Base-by-base conservation (phyloP, 2,888 invertebrate species). In the Eudiplozoon nipponicum region DNA sequence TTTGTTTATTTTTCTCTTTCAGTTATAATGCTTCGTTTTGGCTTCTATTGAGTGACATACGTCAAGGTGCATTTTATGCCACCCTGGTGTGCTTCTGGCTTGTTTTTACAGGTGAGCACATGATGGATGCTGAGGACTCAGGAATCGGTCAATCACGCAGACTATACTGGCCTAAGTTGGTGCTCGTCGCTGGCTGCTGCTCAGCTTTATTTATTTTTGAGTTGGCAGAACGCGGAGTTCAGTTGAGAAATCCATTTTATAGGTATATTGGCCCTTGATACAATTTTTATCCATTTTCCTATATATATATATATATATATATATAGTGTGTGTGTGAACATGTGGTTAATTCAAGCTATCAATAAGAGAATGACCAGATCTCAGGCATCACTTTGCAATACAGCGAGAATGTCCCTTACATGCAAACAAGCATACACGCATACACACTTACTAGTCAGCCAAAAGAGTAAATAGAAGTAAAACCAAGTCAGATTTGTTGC, bases 11-110 rank as follows among this genome's bases (percentile, higher is more conserved):
- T n/a, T n/a, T n/a, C n/a, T n/a, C n/a, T n/a, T n/a, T n/a, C n/a
- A n/a, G n/a, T n/a, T n/a, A n/a, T n/a, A 75, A 86, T 52, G 70
- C 86, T 69, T 86, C 90, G 1, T 86, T 74, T 54, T 84, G 94
- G 80, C 63, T 86, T 42, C 60, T 94, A 23, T 55, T 90, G 5
- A 72, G 74, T 49, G 94, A 94, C 59, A 72, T 98, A 43, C 68
- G 84, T 41, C 90, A 94, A 60, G 94, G 94, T 4, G 64, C 84
- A 28, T 94, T 98, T 60, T 90, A 94, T 61, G 77, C 81, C 1
- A 73, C 71, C 55, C 63, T 98, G 11, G 67, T 94, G 42, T 78
- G 80, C 2, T 98, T 94, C 57, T 98, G 94, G 94, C 66, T 94
- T 1, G 70, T 98, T 23, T 98, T 98, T 60, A 76, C 84, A 42